A percentile compares a stretch with the other conserved stretches of the same genome.
These are phyloP conservation scores for Hoplodrina ambigua DNA, from an alignment of 2,888 invertebrate genomes.

Conservation along the genomic window DNA sequence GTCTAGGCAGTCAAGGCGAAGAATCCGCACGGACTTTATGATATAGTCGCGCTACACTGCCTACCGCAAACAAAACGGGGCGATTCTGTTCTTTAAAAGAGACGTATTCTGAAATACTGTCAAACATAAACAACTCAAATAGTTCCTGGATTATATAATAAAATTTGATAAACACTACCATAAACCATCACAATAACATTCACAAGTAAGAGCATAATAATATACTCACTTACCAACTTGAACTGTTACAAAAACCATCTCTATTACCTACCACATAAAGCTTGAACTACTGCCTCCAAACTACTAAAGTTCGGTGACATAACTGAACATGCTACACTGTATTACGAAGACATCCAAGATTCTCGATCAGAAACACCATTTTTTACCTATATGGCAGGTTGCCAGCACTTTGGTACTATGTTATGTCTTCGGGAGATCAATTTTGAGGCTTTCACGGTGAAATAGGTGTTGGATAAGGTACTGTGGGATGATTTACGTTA, in stretches of 20 bases:
- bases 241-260: not conserved
- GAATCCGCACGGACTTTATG: no score
- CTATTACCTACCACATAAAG: not conserved
- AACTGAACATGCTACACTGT: constrained; percentile 16
- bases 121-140: no score
- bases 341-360: constrained; percentile 40
- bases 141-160: no score
- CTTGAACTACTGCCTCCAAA: constrained; percentile 5
- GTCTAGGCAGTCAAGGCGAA: no score
- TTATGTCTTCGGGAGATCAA: constrained; percentile 57
- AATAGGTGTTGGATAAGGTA: constrained; percentile 46
- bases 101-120: no score
- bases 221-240: not conserved
- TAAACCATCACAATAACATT: not conserved
- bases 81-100: no score
- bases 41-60: no score
- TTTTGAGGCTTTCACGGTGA: constrained; percentile 47
- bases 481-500: constrained; percentile 19
- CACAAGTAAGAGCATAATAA: not conserved
- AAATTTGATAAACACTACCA: not conserved
- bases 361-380: constrained; percentile 54
- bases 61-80: no score
- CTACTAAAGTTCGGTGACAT: constrained; percentile 3
- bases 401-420: constrained; percentile 54
- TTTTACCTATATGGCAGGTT: constrained; percentile 57